These are phyloP conservation scores for Leucophenga maculata DNA, from an alignment of 2,888 invertebrate genomes.

Conservation along the genomic window DNA sequence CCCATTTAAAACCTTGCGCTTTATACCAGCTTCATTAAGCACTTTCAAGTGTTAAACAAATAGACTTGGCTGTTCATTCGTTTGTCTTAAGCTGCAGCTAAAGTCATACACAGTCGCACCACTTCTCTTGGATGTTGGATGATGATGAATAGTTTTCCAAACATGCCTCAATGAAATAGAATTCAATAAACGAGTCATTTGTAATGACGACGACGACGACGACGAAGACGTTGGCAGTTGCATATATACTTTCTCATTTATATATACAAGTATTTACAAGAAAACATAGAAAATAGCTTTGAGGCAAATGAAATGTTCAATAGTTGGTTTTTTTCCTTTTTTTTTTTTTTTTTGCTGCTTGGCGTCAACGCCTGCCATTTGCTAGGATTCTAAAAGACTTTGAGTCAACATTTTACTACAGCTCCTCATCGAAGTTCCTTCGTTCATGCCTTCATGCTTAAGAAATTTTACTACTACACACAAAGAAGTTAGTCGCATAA, in stretches of 20 bases:
- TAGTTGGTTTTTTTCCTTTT: neutral
- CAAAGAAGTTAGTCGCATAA: neutral
- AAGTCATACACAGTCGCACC: neutral
- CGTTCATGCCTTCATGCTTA: slow-evolving; percentile 2
- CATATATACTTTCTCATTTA: too few species aligned
- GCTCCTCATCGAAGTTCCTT: neutral
- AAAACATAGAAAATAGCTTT: neutral
- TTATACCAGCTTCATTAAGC: neutral
- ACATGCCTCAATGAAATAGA: neutral
- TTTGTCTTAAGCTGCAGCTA: neutral
- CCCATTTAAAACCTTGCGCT: neutral
- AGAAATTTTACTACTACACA: neutral
- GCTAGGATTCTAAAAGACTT: too few species aligned
- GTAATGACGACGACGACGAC: too few species aligned
- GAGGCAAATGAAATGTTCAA: slow-evolving; percentile 2
- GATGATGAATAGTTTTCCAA: too few species aligned
- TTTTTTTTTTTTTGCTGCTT: neutral
- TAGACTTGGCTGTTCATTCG: neutral
- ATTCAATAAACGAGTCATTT: slow-evolving; percentile 23
- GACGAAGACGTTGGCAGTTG: neutral
- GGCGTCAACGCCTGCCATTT: too few species aligned
- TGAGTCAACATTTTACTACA: slow-evolving; percentile 21
- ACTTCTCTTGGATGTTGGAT: too few species aligned
- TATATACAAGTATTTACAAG: neutral
- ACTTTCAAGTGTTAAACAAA: neutral